Evolutionary conservation across 2,888 invertebrate species (phyloP).

Genomic region (Hydropsyche betteni): DNA sequence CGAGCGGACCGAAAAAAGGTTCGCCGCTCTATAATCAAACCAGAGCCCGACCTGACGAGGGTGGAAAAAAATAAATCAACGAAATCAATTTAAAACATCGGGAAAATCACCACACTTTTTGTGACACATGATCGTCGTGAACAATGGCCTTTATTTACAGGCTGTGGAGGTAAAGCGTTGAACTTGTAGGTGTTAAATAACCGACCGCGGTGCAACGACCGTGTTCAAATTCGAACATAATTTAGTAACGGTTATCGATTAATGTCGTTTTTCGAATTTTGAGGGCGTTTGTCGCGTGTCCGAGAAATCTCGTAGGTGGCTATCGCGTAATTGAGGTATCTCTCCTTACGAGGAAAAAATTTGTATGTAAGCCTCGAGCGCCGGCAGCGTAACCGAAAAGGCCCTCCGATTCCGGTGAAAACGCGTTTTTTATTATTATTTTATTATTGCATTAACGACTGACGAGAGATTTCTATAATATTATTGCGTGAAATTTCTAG

Average conservation of each 20-base stretch:
- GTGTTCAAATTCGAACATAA: background rate
- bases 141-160: background rate
- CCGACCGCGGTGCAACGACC: conserved; percentile 6
- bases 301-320: conserved; percentile 9
- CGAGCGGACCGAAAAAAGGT: conserved; percentile 19
- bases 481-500: background rate
- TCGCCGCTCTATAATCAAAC: conserved; percentile 36
- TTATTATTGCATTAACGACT: background rate
- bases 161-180: background rate
- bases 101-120: background rate
- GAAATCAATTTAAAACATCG: background rate
- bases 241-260: background rate
- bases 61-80: background rate
- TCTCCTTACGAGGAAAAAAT: conserved; percentile 11
- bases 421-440: background rate
- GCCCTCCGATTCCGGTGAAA: background rate
- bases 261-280: background rate
- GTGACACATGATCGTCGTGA: background rate
- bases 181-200: conserved; percentile 18
- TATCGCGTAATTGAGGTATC: conserved; percentile 3
- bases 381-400: background rate
- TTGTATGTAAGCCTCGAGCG: background rate
- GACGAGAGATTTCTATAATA: background rate
- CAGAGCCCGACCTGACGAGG: background rate
- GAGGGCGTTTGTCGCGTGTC: background rate